Percentiles rank a stretch among this genome's conserved stretches.
Conservation (phyloP, 2,797 vertebrate genomes). For the Crossoptilon crossoptilon region DNA sequence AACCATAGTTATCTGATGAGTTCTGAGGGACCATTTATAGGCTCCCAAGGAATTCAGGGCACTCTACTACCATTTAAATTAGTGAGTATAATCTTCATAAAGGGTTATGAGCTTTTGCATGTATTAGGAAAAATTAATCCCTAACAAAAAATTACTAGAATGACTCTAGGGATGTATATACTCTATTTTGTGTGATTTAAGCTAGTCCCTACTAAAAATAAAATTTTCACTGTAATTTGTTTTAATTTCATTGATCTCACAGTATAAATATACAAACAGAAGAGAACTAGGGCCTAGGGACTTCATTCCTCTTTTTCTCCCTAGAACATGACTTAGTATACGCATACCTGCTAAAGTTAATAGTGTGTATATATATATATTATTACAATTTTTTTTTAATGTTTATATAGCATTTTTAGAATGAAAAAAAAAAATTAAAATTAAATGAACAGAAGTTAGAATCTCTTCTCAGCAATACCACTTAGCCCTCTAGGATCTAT, state of each 20-base stretch:
- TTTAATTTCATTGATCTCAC: background rate
- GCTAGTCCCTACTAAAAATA: background rate
- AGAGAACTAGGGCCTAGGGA: background rate
- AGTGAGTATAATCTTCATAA: conserved; percentile 15
- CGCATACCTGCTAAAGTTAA: background rate
- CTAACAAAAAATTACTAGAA: conserved; percentile 3
- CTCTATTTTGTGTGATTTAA: background rate
- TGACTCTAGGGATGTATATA: background rate
- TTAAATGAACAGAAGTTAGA: background rate
- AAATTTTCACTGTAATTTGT: background rate
- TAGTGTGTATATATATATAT: background rate
- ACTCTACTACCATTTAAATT: background rate
- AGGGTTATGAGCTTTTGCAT: conserved; percentile 19
- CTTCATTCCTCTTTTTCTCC: background rate
- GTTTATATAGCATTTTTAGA: background rate
- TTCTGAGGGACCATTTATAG: background rate
- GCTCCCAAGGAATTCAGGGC: conserved; percentile 12
- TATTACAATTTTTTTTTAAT: background rate
- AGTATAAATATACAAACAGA: background rate
- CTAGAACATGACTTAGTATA: background rate
- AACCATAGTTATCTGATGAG: background rate
- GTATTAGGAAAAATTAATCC: background rate
- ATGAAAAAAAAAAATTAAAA: background rate
- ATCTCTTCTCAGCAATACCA: background rate
- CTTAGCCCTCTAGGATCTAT: background rate